Base-by-base conservation (phyloP, 2,113 vertebrate genomes). In the Rhinoptilus africanus region DNA sequence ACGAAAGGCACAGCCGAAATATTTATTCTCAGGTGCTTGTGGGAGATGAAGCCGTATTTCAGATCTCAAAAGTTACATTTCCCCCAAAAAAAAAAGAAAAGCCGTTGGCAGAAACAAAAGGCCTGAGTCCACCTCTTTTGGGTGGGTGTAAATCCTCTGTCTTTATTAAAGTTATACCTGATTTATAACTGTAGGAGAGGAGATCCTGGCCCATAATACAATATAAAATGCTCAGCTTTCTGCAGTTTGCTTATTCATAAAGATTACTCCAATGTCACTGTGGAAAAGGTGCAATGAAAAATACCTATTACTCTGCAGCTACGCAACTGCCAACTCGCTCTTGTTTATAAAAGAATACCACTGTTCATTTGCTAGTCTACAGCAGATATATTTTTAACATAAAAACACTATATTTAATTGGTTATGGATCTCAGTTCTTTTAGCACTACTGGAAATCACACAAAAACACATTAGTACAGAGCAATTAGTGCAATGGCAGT, bases 401-500 rank as follows among this genome's bases (percentile, higher is more conserved):
- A 98, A 98, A 98, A 98, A 95, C 98, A 98, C 98, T 98, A 97
- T 98, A 97, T 98, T 98, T 98, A 98, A 98, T 98, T 98, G 98
- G 98, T 98, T 98, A 98, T 98, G 98, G 98, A 98, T 98, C 97
- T 98, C 97, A 96, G 98, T 98, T 98, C 98, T 98, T 98, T 97
- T 98, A 98, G 98, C 98, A 98, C 98, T 98, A 98, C 98, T 98
- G 98, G 98, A 98, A 98, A 98, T 98, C 98, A 98, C 97, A 98
- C 97, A 98, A 98, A 98, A 98, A 98, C 98, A 98, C 98, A 98
- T 98, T 98, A 98, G 98, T 97, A 98, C 97, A 95, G 98, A 98
- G 98, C 98, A 98, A 98, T 98, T 98, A 98, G 98, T 98, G 96
- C 97, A 93, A 97, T 94, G 96, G 98, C 98, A 97, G 98, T 98